phyloP scores from a whole-genome alignment of 2,888 invertebrate genomes.

The Megamerina dolium region DNA sequence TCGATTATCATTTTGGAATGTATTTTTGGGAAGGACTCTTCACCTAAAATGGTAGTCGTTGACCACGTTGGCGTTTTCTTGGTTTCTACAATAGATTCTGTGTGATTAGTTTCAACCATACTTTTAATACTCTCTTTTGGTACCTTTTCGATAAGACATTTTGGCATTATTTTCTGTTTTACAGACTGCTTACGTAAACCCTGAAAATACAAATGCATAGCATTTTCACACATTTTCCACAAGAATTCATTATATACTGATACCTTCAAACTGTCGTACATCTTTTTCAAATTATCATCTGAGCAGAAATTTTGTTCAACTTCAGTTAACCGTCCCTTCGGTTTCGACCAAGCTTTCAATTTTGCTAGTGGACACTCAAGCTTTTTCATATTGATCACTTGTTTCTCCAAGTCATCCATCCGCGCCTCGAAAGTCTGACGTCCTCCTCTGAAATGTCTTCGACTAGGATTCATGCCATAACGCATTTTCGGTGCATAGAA shows the following conservation, averaged over 20 bases:
- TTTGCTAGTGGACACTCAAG: conserved; percentile 39
- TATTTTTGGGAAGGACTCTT: background rate
- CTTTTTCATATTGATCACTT: conserved; percentile 27
- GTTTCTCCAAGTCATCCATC: conserved; percentile 40
- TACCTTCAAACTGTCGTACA: conserved; percentile 41
- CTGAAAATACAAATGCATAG: too few species aligned
- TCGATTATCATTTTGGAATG: conserved; percentile 23
- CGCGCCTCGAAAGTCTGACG: conserved; percentile 38
- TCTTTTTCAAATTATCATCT: conserved; percentile 37
- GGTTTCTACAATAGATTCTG: background rate
- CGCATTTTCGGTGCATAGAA: conserved; percentile 60
- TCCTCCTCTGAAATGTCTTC: conserved; percentile 51
- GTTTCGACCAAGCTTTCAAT: conserved; percentile 37
- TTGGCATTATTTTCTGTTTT: conserved; percentile 30
- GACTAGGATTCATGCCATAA: conserved; percentile 61
- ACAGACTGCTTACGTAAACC: conserved; percentile 28
- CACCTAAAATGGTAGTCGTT: background rate
- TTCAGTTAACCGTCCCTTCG: conserved; percentile 37
- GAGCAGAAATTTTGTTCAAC: conserved; percentile 43
- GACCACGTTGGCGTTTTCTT: background rate
- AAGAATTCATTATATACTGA: too few species aligned
- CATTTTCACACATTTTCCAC: too few species aligned
- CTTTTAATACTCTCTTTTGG: too few species aligned
- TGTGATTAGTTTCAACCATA: too few species aligned
- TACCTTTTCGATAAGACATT: conserved; percentile 31